phyloP scores from a whole-genome alignment of 2,113 vertebrate genomes.

The Gallinago media region DNA sequence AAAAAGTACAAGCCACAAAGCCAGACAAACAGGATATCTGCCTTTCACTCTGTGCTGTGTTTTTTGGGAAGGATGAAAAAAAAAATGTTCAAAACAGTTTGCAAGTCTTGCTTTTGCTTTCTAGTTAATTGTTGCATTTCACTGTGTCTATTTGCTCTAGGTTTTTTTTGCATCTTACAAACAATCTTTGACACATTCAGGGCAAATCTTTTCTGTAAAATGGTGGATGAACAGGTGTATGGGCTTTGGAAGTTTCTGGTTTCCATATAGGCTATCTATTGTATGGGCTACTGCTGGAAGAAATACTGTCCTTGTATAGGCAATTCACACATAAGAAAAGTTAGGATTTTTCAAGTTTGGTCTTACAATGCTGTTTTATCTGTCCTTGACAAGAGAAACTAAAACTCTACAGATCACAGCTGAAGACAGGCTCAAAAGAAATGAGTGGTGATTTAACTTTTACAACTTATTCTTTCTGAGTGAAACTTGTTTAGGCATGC shows the following conservation, averaged over 20 bases:
- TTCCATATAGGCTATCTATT: background rate
- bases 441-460: slow-evolving; percentile 54
- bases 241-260: background rate
- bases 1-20: background rate
- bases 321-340: background rate
- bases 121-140: background rate
- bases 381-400: slow-evolving; percentile 3
- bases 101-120: background rate
- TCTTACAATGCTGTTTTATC: background rate
- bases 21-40: background rate
- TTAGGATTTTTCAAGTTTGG: background rate
- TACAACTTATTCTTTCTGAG: slow-evolving; percentile 68
- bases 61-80: background rate
- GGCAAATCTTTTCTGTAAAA: background rate
- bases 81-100: background rate
- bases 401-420: slow-evolving; percentile 53
- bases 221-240: background rate
- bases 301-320: background rate
- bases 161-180: background rate
- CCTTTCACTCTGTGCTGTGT: background rate
- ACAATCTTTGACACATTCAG: background rate
- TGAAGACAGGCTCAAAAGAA: slow-evolving; percentile 64
- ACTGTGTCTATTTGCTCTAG: background rate
- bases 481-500: slow-evolving; percentile 69
- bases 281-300: background rate